These are phyloP conservation scores for Meloidogyne exigua DNA, from an alignment of 1,140 invertebrate species.

Conservation along the genomic window DNA sequence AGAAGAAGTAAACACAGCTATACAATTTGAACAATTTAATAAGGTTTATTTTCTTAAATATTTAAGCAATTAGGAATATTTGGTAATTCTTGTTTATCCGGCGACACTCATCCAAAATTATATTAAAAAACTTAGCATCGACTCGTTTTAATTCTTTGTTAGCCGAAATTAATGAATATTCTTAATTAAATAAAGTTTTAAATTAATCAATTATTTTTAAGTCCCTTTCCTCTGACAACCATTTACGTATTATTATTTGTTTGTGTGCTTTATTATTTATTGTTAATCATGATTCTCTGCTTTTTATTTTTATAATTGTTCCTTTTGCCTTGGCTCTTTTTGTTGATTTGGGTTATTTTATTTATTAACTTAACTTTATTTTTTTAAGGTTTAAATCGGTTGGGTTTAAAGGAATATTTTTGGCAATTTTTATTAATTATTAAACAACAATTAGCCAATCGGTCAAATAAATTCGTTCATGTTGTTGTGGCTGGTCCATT, in stretches of 20 bases:
- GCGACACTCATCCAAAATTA: no score
- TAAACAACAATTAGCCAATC: neutral
- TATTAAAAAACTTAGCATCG: no score
- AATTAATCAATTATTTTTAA: slow-evolving; percentile 20
- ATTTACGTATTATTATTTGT: slow-evolving; percentile 72
- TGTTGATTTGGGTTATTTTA: slow-evolving; percentile 68
- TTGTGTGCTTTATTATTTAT: slow-evolving; percentile 73
- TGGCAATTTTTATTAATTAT: neutral
- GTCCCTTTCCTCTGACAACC: slow-evolving; percentile 68
- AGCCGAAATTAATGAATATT: no score
- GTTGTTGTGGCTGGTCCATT: slow-evolving; percentile 68
- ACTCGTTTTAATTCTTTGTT: no score
- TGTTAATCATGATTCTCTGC: slow-evolving; percentile 74
- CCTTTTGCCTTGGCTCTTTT: slow-evolving; percentile 71
- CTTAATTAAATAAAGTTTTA: neutral
- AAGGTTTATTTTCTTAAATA: slow-evolving; percentile 11
- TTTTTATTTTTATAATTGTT: slow-evolving; percentile 70
- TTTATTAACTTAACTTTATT: slow-evolving; percentile 34
- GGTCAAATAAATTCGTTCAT: slow-evolving; percentile 46
- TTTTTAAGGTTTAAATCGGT: slow-evolving; percentile 48
- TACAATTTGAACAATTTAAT: neutral
- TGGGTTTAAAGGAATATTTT: slow-evolving; percentile 55
- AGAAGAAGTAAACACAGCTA: slow-evolving; percentile 18
- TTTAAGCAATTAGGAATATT: no score
- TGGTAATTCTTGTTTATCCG: no score